Evolutionary conservation across 2,797 vertebrate genomes (phyloP).

Genomic region (Hemibagrus guttatus): DNA sequence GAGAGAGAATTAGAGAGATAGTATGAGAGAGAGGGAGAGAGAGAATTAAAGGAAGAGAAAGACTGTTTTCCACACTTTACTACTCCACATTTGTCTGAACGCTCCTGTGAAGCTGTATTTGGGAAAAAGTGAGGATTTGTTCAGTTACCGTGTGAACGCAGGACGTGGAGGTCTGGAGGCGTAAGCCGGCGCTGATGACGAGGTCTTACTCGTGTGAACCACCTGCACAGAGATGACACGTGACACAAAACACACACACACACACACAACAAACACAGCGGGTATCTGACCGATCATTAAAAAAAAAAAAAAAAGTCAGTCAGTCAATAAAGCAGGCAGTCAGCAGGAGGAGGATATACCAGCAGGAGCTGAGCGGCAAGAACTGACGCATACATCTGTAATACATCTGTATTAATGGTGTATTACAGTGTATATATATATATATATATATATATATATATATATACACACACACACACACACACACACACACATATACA

Average conservation of each 20-base stretch:
- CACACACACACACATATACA: no score
- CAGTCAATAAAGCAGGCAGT: background rate
- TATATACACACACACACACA: no score
- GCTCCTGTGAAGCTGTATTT: background rate
- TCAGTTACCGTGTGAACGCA: conserved; percentile 59
- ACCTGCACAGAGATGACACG: conserved; percentile 58
- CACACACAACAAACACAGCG: background rate
- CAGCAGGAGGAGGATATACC: background rate
- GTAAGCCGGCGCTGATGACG: conserved; percentile 54
- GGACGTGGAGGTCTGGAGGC: conserved; percentile 68
- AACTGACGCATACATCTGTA: background rate
- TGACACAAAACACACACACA: background rate
- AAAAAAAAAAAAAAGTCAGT: background rate
- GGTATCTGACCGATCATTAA: background rate
- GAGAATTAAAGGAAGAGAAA: background rate
- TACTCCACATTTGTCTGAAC: background rate
- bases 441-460: no score
- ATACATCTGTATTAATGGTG: background rate
- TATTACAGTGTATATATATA: no score
- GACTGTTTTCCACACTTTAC: no score
- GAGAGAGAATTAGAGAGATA: background rate
- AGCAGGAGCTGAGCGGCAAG: background rate
- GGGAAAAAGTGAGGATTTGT: background rate
- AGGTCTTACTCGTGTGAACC: conserved; percentile 65
- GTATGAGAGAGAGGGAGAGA: background rate